phyloP scores from a whole-genome alignment of 2,113 vertebrate species.

The Brachyhypopomus gauderio region DNA sequence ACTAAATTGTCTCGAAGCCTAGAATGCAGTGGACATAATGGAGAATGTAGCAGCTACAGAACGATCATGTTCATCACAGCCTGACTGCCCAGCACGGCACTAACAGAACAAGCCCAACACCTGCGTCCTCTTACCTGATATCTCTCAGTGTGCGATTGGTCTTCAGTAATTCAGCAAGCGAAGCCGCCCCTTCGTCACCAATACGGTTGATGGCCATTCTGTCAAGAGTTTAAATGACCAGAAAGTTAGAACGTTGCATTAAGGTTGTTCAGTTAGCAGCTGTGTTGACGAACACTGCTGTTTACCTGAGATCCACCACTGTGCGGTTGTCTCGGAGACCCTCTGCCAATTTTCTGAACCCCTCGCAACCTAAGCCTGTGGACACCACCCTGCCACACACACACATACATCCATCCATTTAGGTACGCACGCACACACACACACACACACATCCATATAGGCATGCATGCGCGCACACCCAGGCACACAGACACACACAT shows the following conservation, averaged over 20 bases:
- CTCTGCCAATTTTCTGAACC: conserved; percentile 51
- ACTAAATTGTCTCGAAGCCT: conserved; percentile 64
- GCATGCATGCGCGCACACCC: no score
- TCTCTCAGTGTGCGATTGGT: conserved; percentile 56
- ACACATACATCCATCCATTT: neutral
- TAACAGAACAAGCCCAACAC: neutral
- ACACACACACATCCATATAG: neutral
- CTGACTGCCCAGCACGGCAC: no score
- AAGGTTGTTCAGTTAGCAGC: neutral
- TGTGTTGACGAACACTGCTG: neutral
- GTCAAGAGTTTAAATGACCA: neutral
- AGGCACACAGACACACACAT: no score
- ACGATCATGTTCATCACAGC: neutral
- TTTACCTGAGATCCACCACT: conserved; percentile 61
- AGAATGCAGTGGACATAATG: neutral
- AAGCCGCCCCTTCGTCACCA: conserved; percentile 55
- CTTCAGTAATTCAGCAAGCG: conserved; percentile 58
- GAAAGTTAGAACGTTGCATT: no score
- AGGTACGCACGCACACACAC: neutral
- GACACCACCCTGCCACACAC: conserved; percentile 56
- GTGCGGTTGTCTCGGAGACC: conserved; percentile 57
- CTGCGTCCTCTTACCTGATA: conserved; percentile 54
- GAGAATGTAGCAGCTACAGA: neutral
- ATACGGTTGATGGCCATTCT: conserved; percentile 66
- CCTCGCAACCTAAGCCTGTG: conserved; percentile 57